phyloP scores from a whole-genome alignment of 1,140 invertebrate genomes.

The Sesamia nonagrioides region DNA sequence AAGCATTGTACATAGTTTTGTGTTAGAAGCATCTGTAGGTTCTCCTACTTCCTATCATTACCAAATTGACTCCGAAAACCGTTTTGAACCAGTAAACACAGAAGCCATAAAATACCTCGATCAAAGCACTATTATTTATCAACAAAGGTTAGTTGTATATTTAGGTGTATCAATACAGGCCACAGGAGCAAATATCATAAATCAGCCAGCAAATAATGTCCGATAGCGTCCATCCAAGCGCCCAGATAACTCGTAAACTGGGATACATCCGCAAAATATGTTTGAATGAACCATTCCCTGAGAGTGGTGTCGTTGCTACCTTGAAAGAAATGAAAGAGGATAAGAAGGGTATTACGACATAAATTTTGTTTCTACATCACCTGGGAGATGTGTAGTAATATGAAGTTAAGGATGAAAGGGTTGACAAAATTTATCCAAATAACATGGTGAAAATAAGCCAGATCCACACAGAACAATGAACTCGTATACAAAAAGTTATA shows the following conservation, averaged over 20 bases:
- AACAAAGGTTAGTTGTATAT: slow-evolving; percentile 29
- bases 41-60: slow-evolving; percentile 2
- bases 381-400: slow-evolving; percentile 32
- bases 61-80: slow-evolving; percentile 7
- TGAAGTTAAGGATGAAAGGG: neutral
- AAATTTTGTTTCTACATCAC: slow-evolving; percentile 51
- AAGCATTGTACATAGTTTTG: no score
- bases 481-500: no score
- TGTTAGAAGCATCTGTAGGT: neutral
- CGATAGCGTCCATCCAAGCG: slow-evolving; percentile 41
- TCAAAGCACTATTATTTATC: slow-evolving; percentile 24
- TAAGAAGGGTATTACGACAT: slow-evolving; percentile 42
- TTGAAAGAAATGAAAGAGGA: slow-evolving; percentile 25
- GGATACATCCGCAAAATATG: slow-evolving; percentile 44
- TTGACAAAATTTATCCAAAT: slow-evolving; percentile 21
- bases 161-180: slow-evolving; percentile 32
- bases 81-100: slow-evolving; percentile 10
- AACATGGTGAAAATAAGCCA: neutral
- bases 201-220: slow-evolving; percentile 38
- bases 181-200: slow-evolving; percentile 41
- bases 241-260: slow-evolving; percentile 52
- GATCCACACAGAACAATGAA: no score
- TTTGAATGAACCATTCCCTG: slow-evolving; percentile 17
- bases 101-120: slow-evolving; percentile 30
- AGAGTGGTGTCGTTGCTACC: slow-evolving; percentile 7